These are phyloP conservation scores for Taxidea taxus DNA, from an alignment of 2,113 vertebrate genomes.

Conservation along the genomic window DNA sequence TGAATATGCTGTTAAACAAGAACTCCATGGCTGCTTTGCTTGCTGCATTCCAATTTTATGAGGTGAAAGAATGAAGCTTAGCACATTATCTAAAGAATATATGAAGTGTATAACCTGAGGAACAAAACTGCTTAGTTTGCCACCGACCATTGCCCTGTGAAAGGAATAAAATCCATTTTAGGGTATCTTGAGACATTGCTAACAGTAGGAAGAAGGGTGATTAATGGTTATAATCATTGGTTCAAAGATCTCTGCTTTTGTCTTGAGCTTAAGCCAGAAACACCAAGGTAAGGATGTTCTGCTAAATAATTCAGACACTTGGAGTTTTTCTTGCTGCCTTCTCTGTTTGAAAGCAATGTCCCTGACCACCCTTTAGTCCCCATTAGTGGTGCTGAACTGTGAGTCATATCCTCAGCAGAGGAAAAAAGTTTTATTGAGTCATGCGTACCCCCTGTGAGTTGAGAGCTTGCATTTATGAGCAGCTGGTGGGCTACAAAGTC, in stretches of 20 bases:
- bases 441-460: background rate
- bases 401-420: background rate
- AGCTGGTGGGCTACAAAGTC: background rate
- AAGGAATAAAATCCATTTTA: background rate
- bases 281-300: background rate
- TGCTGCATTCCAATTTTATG: background rate
- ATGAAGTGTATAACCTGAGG: background rate
- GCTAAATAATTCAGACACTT: constrained; percentile 11
- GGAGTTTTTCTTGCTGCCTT: background rate
- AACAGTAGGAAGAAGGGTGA: background rate
- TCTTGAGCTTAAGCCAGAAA: constrained; percentile 23
- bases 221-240: background rate
- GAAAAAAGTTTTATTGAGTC: background rate
- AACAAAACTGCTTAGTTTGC: background rate
- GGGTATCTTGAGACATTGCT: background rate
- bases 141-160: background rate
- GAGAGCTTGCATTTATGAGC: background rate
- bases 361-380: background rate
- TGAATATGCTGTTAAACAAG: background rate
- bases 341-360: background rate
- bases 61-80: background rate
- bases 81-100: background rate
- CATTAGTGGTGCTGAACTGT: constrained; percentile 15
- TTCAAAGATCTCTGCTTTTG: background rate
- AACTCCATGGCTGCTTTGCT: background rate